These are phyloP conservation scores for Tapirus terrestris DNA, from an alignment of 2,113 vertebrate genomes.

Conservation along the genomic window DNA sequence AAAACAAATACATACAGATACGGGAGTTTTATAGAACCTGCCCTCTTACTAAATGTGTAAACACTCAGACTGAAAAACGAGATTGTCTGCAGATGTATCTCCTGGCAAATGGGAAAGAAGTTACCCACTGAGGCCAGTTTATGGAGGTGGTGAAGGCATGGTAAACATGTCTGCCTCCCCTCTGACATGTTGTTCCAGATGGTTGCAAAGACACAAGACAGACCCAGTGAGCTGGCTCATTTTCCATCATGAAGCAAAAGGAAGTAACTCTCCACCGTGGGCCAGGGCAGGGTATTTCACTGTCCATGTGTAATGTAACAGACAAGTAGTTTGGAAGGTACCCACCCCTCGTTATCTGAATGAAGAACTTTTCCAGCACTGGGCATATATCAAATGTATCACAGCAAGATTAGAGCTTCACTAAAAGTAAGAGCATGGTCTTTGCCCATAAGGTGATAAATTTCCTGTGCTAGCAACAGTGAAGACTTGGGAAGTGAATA, in stretches of 20 bases:
- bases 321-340: conserved; percentile 28
- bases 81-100: conserved; percentile 57
- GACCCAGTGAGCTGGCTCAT: neutral
- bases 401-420: conserved; percentile 51
- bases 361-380: conserved; percentile 21
- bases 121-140: conserved; percentile 10
- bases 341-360: conserved; percentile 47
- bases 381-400: conserved; percentile 56
- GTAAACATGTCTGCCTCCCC: neutral
- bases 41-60: conserved; percentile 52
- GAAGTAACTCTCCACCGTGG: neutral
- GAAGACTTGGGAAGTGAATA: conserved; percentile 69
- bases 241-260: conserved; percentile 26
- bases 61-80: conserved; percentile 57
- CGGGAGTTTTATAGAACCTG: conserved; percentile 44
- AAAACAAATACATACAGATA: conserved; percentile 72
- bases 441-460: conserved; percentile 54
- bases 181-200: neutral
- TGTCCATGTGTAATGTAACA: neutral
- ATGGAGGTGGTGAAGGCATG: neutral
- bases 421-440: conserved; percentile 50
- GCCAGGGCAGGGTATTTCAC: neutral
- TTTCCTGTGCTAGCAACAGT: conserved; percentile 47
- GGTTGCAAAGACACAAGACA: neutral
- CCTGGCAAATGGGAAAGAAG: conserved; percentile 25